Evolutionary conservation across 2,797 vertebrate genomes (phyloP).

Genomic region (Pipistrellus kuhlii): DNA sequence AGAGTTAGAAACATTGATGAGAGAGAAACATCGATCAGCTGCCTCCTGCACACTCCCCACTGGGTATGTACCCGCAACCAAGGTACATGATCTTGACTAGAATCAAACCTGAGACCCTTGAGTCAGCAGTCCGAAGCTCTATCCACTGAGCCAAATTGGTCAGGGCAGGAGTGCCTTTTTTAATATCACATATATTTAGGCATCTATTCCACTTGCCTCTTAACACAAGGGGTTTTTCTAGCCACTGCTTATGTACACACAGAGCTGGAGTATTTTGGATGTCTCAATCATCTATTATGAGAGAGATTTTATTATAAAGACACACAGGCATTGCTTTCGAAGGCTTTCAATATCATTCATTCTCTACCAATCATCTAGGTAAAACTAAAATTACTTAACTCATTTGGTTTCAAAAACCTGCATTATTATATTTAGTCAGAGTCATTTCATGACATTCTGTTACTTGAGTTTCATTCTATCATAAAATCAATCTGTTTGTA

Average conservation of each 20-base stretch:
- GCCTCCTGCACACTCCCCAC: too few species aligned
- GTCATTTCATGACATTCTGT: neutral
- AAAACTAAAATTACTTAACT: conserved; percentile 27
- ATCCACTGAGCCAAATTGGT: too few species aligned
- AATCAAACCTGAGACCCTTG: too few species aligned
- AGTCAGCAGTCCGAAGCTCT: too few species aligned
- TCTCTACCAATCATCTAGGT: neutral
- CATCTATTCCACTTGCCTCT: neutral
- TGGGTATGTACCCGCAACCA: too few species aligned
- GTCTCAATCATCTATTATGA: neutral
- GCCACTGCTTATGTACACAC: neutral
- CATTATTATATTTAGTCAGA: neutral
- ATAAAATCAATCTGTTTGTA: neutral
- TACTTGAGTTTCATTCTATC: neutral
- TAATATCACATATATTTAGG: neutral
- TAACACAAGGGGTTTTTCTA: neutral
- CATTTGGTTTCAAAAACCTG: neutral
- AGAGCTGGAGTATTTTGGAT: neutral
- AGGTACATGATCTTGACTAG: too few species aligned
- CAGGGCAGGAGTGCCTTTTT: neutral
- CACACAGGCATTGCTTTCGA: neutral
- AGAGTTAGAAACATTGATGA: too few species aligned
- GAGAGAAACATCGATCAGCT: too few species aligned
- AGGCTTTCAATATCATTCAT: neutral
- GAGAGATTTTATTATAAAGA: neutral